phyloP scores from a whole-genome alignment of 2,113 vertebrate species.

The Nycticebus coucang region DNA sequence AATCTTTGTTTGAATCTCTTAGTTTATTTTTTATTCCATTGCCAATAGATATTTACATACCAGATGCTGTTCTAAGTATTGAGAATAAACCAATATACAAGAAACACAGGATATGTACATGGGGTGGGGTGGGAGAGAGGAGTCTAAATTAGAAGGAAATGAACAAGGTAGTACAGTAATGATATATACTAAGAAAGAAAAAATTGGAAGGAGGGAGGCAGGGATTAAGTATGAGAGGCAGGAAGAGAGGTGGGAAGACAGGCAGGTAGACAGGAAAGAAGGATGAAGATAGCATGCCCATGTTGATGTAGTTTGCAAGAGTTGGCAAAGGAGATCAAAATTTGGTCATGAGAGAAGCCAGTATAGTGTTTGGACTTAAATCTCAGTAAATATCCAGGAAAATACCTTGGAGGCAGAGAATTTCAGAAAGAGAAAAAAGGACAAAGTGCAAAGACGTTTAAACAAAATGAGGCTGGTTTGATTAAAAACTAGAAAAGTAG shows the following conservation, averaged over 20 bases:
- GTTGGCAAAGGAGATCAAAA: background rate
- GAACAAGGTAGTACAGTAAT: background rate
- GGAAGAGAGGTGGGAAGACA: background rate
- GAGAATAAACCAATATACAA: background rate
- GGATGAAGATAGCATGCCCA: rapidly evolving
- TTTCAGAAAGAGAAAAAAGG: background rate
- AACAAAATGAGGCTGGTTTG: background rate
- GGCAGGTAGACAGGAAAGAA: too few species aligned
- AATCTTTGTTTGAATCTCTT: background rate
- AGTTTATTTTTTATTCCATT: background rate
- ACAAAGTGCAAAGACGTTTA: background rate
- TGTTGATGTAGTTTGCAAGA: background rate
- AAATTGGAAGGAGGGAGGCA: background rate
- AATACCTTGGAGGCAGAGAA: background rate
- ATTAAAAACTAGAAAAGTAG: background rate
- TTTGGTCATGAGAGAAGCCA: background rate
- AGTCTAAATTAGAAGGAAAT: background rate
- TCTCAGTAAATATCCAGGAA: background rate
- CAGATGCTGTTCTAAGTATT: background rate
- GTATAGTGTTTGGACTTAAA: background rate
- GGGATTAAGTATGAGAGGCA: too few species aligned
- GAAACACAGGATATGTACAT: background rate
- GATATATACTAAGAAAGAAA: background rate
- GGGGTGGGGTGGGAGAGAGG: rapidly evolving
- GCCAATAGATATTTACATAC: background rate